Base-by-base conservation (phyloP, 2,797 vertebrate genomes). In the Chiroxiphia lanceolata region DNA sequence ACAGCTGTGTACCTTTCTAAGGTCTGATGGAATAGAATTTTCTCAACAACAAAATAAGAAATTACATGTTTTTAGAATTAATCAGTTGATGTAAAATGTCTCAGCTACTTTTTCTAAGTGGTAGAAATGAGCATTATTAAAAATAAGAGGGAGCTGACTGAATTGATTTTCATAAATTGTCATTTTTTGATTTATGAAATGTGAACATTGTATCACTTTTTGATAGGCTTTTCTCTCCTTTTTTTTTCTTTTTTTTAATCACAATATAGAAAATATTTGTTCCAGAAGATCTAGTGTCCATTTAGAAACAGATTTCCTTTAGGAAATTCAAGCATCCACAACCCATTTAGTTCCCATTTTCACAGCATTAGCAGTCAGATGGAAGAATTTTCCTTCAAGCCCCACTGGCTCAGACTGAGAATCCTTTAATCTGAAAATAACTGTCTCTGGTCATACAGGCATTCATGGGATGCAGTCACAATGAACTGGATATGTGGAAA, bases 381-480 rank as follows among this genome's bases (percentile, higher is more conserved):
- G 51, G 56, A 68, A 89, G 29, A 87, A 26, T 56, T 76, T 90
- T 87, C 36, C 31, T 95, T 89, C 78, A 86, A 70, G 56, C 11
- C 54, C 36, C 23, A 77, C 18, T 2, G 1, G 13, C 31, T 95
- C 19, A 82, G 50, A 48, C 9, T 63, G 33, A 80, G 51, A 84
- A 70, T 59, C 23, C 51, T 91, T 82, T 91, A 90, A 89, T 77
- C 20, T 75, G 83, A 82, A 92, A 89, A 84, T 40, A 89, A 27
- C 9, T 57, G 9, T 67, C 57, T 63, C 4, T 5, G 44, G 44
- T 61, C 60, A 27, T 27, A 40, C 2, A 80, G n/a, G 11, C 13
- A 38, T 50, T 85, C 26, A 36, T 60, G 31, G 25, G 9, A 40
- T 77, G 74, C 8, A 56, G 36, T 33, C 48, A 86, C 48, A 83